These are phyloP conservation scores for Drosophila cognata DNA, from an alignment of 2,888 invertebrate genomes.

Conservation along the genomic window DNA sequence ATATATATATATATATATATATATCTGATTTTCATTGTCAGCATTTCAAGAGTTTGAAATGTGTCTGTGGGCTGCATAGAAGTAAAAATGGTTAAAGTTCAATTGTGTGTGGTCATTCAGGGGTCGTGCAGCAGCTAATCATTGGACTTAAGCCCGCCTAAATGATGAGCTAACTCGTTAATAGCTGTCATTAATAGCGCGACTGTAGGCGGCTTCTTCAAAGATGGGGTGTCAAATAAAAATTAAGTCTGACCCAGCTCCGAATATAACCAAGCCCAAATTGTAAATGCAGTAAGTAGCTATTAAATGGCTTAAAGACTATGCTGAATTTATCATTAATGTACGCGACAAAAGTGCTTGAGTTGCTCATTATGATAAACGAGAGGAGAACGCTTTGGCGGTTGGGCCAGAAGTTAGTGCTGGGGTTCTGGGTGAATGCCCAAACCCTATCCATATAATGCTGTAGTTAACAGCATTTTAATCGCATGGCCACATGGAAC, in stretches of 20 bases:
- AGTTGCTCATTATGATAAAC: conserved; percentile 36
- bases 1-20: neutral
- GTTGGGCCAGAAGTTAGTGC: neutral
- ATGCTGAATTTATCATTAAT: conserved; percentile 37
- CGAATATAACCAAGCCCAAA: conserved; percentile 39
- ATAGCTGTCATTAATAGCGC: conserved; percentile 48
- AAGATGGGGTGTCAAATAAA: conserved; percentile 55
- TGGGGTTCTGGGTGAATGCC: conserved; percentile 48
- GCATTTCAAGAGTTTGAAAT: conserved; percentile 11
- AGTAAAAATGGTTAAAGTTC: conserved; percentile 18
- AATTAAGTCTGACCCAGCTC: conserved; percentile 29
- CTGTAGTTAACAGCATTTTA: conserved; percentile 39
- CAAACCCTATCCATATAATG: conserved; percentile 15
- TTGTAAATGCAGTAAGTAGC: conserved; percentile 69
- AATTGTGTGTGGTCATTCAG: conserved; percentile 53
- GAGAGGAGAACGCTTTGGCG: conserved; percentile 6
- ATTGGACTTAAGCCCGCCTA: conserved; percentile 4
- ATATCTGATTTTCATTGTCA: conserved; percentile 15
- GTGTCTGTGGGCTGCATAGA: conserved; percentile 1
- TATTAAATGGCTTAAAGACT: conserved; percentile 61
- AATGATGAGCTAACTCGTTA: conserved; percentile 52
- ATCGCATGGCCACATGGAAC: conserved; percentile 55
- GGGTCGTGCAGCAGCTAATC: conserved; percentile 15
- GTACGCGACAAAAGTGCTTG: conserved; percentile 68
- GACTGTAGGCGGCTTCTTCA: conserved; percentile 57